Percentiles rank a stretch among this genome's conserved stretches.
phyloP scores from a whole-genome alignment of 2,113 vertebrate species.

The Opisthocomus hoazin region DNA sequence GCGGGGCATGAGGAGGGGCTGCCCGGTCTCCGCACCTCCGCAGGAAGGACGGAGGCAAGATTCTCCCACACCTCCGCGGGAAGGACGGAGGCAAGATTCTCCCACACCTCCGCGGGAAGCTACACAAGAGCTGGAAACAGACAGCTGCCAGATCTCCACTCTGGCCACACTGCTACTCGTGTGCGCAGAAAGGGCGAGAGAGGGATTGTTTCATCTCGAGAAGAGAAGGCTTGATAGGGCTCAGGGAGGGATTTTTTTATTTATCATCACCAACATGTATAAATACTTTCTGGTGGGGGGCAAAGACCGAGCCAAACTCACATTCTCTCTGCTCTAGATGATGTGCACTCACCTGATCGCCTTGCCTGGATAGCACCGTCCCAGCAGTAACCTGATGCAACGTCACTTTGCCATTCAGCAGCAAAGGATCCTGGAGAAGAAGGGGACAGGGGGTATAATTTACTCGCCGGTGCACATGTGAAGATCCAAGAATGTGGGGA shows the following conservation, averaged over 20 bases:
- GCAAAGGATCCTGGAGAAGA: conserved; percentile 72
- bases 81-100: background rate
- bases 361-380: conserved; percentile 83
- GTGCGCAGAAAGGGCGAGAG: background rate
- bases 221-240: background rate
- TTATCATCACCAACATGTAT: background rate
- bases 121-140: background rate
- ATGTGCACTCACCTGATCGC: conserved; percentile 87
- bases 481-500: background rate
- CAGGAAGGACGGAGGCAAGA: background rate
- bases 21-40: rapidly evolving
- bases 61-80: background rate
- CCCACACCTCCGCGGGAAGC: background rate
- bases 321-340: rapidly evolving
- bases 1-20: background rate
- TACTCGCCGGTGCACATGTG: background rate
- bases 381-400: conserved; percentile 88
- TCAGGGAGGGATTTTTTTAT: background rate
- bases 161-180: background rate
- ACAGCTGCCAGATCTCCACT: background rate
- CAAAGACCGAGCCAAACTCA: background rate
- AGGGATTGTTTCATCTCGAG: background rate
- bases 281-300: background rate
- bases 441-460: background rate
- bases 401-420: conserved; percentile 84